phyloP scores from a whole-genome alignment of 1,140 invertebrate genomes.

The Samia ricini region DNA sequence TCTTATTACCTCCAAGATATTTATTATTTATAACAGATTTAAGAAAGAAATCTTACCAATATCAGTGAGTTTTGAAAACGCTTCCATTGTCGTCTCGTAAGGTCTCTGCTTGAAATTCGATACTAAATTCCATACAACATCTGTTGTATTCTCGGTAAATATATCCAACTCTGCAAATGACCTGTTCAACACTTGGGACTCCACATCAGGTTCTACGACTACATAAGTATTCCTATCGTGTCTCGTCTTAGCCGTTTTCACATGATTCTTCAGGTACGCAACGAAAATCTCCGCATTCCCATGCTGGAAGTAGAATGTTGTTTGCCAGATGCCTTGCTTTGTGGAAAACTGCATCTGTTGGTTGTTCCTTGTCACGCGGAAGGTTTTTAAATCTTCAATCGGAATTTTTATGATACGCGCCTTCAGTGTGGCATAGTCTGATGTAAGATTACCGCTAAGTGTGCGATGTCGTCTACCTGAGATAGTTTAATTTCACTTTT shows the following conservation, averaged over 20 bases:
- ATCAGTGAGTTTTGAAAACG: slow-evolving; percentile 91
- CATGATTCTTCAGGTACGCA: slow-evolving; percentile 79
- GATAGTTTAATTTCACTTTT: not conserved
- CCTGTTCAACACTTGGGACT: slow-evolving; percentile 84
- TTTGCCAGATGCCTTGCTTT: slow-evolving; percentile 86
- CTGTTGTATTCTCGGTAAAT: slow-evolving; percentile 83
- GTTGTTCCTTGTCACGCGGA: slow-evolving; percentile 82
- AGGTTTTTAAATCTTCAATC: slow-evolving; percentile 82
- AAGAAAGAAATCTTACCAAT: slow-evolving; percentile 64
- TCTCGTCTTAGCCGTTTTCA: slow-evolving; percentile 82
- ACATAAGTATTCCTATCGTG: slow-evolving; percentile 85
- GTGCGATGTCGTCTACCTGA: slow-evolving; percentile 74
- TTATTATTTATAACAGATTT: no score
- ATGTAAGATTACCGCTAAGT: slow-evolving; percentile 74
- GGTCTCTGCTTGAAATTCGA: slow-evolving; percentile 86
- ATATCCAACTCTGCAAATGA: slow-evolving; percentile 92
- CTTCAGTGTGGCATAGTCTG: slow-evolving; percentile 74
- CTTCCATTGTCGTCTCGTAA: slow-evolving; percentile 88
- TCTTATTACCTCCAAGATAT: no score
- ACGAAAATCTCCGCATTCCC: slow-evolving; percentile 90
- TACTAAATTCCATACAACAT: slow-evolving; percentile 84
- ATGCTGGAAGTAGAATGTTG: slow-evolving; percentile 91
- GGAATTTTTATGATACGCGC: slow-evolving; percentile 81
- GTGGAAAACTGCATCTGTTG: slow-evolving; percentile 85
- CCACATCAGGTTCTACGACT: slow-evolving; percentile 80